These are phyloP conservation scores for Torymus texanus DNA, from an alignment of 2,888 invertebrate species.

Conservation along the genomic window DNA sequence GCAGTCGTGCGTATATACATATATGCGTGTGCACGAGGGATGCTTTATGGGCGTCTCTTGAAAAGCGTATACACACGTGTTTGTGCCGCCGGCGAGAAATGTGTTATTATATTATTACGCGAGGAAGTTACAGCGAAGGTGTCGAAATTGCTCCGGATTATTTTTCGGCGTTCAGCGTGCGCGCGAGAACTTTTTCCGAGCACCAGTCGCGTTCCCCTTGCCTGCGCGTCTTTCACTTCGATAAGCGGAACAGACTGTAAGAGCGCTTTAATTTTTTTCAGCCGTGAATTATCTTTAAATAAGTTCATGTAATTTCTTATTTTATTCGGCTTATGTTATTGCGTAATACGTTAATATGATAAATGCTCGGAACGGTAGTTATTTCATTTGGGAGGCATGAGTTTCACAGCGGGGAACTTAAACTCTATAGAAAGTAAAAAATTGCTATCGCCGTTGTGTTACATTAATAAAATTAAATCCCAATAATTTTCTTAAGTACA, in stretches of 20 bases:
- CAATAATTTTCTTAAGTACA: not conserved
- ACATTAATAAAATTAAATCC: not conserved
- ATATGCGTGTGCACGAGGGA: not conserved
- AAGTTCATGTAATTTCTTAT: constrained; percentile 6
- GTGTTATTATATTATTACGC: constrained; percentile 54
- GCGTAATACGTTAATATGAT: not conserved
- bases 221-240: not conserved
- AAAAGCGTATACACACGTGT: not conserved
- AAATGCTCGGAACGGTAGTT: not conserved
- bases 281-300: not conserved
- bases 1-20: not conserved
- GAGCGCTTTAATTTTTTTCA: not conserved
- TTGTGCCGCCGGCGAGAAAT: constrained; percentile 12
- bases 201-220: constrained; percentile 6
- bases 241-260: not conserved
- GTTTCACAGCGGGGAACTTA: not conserved
- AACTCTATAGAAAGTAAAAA: no score
- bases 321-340: not conserved
- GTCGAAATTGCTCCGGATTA: constrained; percentile 51
- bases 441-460: no score
- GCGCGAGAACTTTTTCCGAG: constrained; percentile 1
- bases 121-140: constrained; percentile 50
- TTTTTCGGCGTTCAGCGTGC: constrained; percentile 29
- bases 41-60: constrained; percentile 31
- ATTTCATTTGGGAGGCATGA: not conserved